Percentiles rank a stretch among this genome's conserved stretches.
These are phyloP conservation scores for Phthorimaea operculella DNA, from an alignment of 1,140 invertebrate species.

Conservation along the genomic window DNA sequence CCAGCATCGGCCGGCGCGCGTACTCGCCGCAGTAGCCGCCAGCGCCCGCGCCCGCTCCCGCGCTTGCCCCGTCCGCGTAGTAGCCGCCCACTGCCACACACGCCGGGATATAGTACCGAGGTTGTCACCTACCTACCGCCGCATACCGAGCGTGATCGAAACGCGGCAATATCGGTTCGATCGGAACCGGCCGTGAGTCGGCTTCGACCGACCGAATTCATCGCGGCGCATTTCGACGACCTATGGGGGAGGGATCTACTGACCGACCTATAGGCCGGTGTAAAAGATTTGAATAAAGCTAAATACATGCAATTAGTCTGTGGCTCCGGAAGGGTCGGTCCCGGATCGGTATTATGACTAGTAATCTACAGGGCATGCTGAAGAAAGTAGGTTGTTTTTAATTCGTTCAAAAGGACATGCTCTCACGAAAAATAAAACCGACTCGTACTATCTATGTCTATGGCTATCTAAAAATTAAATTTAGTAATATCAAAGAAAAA, in stretches of 20 bases:
- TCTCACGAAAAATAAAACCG: constrained; percentile 34
- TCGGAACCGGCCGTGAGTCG: not conserved
- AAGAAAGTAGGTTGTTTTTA: constrained; percentile 27
- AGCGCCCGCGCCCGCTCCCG: constrained; percentile 32
- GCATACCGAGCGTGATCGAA: constrained; percentile 9
- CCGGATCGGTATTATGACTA: constrained; percentile 29
- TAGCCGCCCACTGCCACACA: constrained; percentile 67
- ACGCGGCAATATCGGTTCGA: not conserved
- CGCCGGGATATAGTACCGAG: constrained; percentile 36
- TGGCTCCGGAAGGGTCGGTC: constrained; percentile 22
- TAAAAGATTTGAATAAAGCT: not conserved
- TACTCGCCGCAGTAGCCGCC: constrained; percentile 58
- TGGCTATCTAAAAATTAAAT: constrained; percentile 36
- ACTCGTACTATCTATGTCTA: constrained; percentile 27
- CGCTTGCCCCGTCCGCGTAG: constrained; percentile 59
- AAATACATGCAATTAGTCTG: constrained; percentile 52
- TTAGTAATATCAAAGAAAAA: constrained; percentile 45
- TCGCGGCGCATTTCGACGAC: not conserved
- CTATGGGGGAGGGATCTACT: not conserved
- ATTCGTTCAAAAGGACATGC: constrained; percentile 37
- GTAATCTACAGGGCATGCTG: constrained; percentile 47
- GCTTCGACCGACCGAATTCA: not conserved
- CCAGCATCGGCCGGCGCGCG: constrained; percentile 66
- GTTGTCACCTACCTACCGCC: constrained; percentile 39
- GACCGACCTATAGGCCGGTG: not conserved